A percentile compares a stretch with the other conserved stretches of the same genome.
These are phyloP conservation scores for Fregetta grallaria DNA, from an alignment of 2,113 vertebrate genomes.

Conservation along the genomic window DNA sequence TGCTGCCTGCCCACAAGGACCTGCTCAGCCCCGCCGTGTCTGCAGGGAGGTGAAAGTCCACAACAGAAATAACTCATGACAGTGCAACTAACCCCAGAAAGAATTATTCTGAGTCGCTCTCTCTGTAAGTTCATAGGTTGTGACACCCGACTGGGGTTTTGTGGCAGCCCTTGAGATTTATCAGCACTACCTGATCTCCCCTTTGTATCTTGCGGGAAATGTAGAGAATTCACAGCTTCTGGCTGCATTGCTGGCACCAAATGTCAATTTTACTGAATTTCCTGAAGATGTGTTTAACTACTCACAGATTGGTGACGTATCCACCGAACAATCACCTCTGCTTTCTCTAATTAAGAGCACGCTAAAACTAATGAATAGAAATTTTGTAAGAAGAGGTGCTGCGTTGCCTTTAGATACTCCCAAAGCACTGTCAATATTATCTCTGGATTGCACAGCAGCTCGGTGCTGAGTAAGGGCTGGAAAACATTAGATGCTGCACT, in stretches of 20 bases:
- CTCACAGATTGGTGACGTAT: background rate
- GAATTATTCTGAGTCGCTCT: slow-evolving; percentile 13
- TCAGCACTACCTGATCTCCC: slow-evolving; percentile 41
- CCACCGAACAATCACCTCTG: slow-evolving; percentile 35
- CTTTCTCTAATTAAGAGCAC: slow-evolving; percentile 55
- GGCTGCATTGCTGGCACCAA: slow-evolving; percentile 30
- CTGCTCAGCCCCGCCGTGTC: background rate
- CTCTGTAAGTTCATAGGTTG: slow-evolving; percentile 38
- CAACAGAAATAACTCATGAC: slow-evolving; percentile 57
- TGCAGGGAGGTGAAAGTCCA: slow-evolving; percentile 38
- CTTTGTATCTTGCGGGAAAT: slow-evolving; percentile 49
- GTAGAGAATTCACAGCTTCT: slow-evolving; percentile 48
- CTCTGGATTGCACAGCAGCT: background rate
- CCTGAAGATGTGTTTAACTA: slow-evolving; percentile 56
- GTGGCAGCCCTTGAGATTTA: slow-evolving; percentile 56
- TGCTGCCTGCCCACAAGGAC: background rate
- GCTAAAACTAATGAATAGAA: slow-evolving; percentile 46
- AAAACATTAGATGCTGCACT: background rate
- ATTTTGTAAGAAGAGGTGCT: slow-evolving; percentile 25
- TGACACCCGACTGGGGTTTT: slow-evolving; percentile 65
- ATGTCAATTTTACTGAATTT: slow-evolving; percentile 56
- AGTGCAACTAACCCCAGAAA: slow-evolving; percentile 57
- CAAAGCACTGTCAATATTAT: background rate
- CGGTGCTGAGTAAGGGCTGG: background rate
- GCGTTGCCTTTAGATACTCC: background rate